Conservation (phyloP, 2,113 vertebrate genomes). For the Xerus inauris region DNA sequence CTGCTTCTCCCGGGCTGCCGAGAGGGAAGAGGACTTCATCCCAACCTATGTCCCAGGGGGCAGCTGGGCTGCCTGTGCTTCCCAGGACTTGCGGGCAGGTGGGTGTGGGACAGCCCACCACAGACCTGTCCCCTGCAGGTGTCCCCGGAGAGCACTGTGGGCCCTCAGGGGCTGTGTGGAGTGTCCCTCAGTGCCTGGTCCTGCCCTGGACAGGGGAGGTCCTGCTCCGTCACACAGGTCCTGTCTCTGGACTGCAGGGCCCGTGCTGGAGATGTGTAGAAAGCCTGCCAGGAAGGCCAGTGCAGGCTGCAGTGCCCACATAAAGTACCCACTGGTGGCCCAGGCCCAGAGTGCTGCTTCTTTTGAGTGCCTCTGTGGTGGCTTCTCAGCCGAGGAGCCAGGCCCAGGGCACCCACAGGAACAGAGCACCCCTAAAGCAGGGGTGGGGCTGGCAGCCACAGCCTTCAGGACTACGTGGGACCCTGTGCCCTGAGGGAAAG, state of each 20-base stretch:
- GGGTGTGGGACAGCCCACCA: fast-evolving
- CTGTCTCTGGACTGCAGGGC: neutral
- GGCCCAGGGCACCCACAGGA: fast-evolving
- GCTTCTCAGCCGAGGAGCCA: neutral
- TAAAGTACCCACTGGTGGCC: neutral
- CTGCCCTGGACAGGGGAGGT: fast-evolving
- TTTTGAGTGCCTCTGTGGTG: fast-evolving
- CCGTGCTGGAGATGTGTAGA: fast-evolving
- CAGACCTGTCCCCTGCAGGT: fast-evolving
- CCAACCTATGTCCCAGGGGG: fast-evolving
- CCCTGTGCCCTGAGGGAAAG: fast-evolving
- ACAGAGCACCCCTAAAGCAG: too few species aligned
- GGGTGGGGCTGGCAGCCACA: fast-evolving
- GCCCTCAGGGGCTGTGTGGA: neutral
- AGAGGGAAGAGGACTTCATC: neutral
- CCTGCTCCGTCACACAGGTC: neutral
- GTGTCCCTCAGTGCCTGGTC: fast-evolving
- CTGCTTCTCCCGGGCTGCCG: fast-evolving
- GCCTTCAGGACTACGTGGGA: fast-evolving
- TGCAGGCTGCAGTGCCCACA: neutral
- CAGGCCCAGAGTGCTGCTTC: neutral
- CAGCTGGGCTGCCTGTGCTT: neutral
- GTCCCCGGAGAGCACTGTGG: neutral
- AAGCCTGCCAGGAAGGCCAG: fast-evolving
- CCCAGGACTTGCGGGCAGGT: fast-evolving